Conservation (phyloP, 2,888 invertebrate genomes). For the Platerodrilus igneus region DNA sequence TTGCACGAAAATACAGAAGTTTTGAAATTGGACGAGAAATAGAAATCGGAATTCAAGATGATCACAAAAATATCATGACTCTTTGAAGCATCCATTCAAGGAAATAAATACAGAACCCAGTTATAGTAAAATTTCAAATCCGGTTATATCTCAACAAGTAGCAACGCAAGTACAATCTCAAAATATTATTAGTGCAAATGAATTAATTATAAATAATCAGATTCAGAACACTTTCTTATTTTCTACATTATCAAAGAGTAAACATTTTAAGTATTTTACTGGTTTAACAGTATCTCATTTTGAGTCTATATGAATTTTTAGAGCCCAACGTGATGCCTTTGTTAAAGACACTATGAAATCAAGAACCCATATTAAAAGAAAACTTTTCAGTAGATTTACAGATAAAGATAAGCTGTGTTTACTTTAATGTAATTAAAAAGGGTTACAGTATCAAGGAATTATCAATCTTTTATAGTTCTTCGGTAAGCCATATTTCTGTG, state of each 20-base stretch:
- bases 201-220: too few species aligned
- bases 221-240: too few species aligned
- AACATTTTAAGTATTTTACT: conserved; percentile 8
- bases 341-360: conserved; percentile 5
- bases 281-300: conserved; percentile 4
- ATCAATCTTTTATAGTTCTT: conserved; percentile 2
- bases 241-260: not conserved
- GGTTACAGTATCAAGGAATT: conserved; percentile 8
- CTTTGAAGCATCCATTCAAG: too few species aligned
- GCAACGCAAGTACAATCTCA: too few species aligned
- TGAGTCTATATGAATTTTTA: conserved; percentile 5
- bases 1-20: conserved; percentile 1
- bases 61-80: too few species aligned
- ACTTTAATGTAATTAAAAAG: conserved; percentile 2
- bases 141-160: too few species aligned
- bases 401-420: conserved; percentile 10
- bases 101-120: too few species aligned
- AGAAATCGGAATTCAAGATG: too few species aligned
- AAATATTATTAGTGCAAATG: too few species aligned
- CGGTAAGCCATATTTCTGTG: not conserved
- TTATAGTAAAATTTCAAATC: too few species aligned
- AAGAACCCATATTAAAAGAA: conserved; percentile 2
- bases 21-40: too few species aligned
- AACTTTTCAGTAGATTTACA: not conserved
- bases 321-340: conserved; percentile 1